phyloP scores from a whole-genome alignment of 2,888 invertebrate genomes.

The Ectemnius cavifrons region DNA sequence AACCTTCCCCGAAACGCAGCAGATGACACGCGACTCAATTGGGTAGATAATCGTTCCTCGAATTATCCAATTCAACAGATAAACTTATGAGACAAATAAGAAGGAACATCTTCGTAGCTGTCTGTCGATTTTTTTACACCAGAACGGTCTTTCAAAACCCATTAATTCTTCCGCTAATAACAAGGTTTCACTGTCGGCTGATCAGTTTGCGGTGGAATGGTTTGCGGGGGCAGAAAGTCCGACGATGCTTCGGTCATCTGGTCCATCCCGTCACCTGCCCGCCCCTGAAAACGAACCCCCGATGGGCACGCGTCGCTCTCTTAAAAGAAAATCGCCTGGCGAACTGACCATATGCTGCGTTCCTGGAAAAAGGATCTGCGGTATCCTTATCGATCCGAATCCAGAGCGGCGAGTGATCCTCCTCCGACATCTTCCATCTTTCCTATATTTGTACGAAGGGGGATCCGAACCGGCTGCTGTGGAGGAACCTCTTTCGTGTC shows the following conservation, averaged over 20 bases:
- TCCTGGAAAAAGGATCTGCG: conserved; percentile 60
- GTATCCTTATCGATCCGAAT: conserved; percentile 56
- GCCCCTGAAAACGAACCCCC: conserved; percentile 64
- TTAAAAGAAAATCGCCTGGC: conserved; percentile 51
- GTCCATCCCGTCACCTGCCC: conserved; percentile 68
- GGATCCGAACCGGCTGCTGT: no score
- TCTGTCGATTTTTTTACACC: background rate
- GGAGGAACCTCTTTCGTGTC: no score
- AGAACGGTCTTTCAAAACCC: background rate
- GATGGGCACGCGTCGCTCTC: conserved; percentile 66
- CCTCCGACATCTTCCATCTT: background rate
- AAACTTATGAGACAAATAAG: no score
- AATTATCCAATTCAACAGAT: no score
- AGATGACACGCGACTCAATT: conserved; percentile 35
- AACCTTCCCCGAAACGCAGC: conserved; percentile 5
- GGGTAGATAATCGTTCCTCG: conserved; percentile 18
- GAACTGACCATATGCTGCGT: conserved; percentile 64
- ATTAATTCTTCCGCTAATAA: conserved; percentile 21
- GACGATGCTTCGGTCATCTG: conserved; percentile 62
- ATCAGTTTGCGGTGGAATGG: conserved; percentile 18
- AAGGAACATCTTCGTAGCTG: no score
- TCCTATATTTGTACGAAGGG: background rate
- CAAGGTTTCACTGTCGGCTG: background rate
- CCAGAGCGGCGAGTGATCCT: conserved; percentile 28
- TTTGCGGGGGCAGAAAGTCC: conserved; percentile 39